Conservation (phyloP, 2,113 vertebrate species). For the Murina feae region DNA sequence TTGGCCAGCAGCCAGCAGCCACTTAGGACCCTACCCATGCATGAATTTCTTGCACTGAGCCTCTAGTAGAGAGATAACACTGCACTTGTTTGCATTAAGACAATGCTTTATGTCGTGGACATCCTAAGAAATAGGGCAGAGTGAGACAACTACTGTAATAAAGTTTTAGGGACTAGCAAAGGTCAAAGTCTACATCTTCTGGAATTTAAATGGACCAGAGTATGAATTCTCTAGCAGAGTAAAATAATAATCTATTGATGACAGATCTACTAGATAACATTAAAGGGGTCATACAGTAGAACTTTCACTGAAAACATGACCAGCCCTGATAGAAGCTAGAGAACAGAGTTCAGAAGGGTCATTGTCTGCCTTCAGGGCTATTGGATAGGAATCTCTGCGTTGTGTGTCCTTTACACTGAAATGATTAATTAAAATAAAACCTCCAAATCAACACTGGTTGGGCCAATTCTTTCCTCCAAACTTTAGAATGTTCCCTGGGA, state of each 20-base stretch:
- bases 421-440: neutral
- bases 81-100: neutral
- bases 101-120: neutral
- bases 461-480: neutral
- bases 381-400: neutral
- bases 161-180: constrained; percentile 26
- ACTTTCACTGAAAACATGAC: neutral
- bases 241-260: constrained; percentile 35
- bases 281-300: neutral
- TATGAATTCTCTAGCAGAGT: neutral
- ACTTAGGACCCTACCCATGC: too few species aligned
- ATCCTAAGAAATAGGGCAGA: neutral
- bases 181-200: neutral
- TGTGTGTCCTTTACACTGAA: neutral
- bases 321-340: neutral
- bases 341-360: neutral
- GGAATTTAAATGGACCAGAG: neutral
- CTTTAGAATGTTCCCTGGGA: neutral
- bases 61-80: neutral
- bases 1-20: too few species aligned
- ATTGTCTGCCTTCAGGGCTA: neutral
- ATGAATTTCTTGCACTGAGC: too few species aligned
- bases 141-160: neutral
- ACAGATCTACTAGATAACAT: neutral
- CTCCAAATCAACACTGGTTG: neutral